These are phyloP conservation scores for Pseudorhiza aurosa DNA, from an alignment of 30 jellyfish, hydroid and myxozoan genomes.

Conservation along the genomic window DNA sequence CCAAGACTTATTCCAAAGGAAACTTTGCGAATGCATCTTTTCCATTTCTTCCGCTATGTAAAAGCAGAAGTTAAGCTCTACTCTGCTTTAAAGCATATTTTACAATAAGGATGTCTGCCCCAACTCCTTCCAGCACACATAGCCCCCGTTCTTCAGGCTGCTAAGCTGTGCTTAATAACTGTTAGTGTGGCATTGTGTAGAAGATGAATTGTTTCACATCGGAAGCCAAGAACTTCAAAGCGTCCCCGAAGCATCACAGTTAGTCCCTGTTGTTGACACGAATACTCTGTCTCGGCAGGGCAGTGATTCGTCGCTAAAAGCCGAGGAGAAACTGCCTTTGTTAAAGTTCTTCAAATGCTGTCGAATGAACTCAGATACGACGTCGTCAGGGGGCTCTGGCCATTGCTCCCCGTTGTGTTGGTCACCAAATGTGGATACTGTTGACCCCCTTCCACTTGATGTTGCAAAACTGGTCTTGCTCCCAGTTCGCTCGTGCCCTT, in stretches of 20 bases:
- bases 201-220: too few species aligned
- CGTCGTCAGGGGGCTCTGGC: conserved; percentile 77
- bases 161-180: too few species aligned
- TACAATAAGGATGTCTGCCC: too few species aligned
- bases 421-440: conserved; percentile 37
- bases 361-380: conserved; percentile 60
- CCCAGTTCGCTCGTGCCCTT: conserved; percentile 35
- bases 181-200: too few species aligned
- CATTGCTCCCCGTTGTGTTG: conserved; percentile 63
- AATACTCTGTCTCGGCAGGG: conserved; percentile 17
- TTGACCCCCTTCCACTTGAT: conserved; percentile 76
- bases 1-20: too few species aligned
- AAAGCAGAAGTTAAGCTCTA: too few species aligned
- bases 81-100: too few species aligned
- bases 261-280: conserved; percentile 15
- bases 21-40: too few species aligned
- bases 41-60: too few species aligned
- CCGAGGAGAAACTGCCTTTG: conserved; percentile 53
- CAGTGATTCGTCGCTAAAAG: conserved; percentile 36
- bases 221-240: too few species aligned
- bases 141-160: too few species aligned
- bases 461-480: conserved; percentile 57
- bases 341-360: conserved; percentile 57
- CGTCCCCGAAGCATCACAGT: conserved; percentile 47
- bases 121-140: too few species aligned